A percentile compares a stretch with the other conserved stretches of the same genome.
Conservation (phyloP, 2,113 vertebrate genomes). For the Dasypus novemcinctus region DNA sequence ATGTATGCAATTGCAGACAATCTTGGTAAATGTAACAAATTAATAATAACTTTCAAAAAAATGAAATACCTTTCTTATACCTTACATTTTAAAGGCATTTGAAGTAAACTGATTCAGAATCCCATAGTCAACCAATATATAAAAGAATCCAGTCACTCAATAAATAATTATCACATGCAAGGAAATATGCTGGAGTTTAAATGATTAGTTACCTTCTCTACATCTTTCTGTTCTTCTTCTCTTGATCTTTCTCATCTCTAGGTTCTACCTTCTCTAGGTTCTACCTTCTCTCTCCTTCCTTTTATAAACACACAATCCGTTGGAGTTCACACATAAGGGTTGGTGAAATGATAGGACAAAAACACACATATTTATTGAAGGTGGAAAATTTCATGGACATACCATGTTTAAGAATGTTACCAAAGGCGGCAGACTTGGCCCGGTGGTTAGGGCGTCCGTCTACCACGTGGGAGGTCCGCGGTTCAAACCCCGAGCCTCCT, state of each 20-base stretch:
- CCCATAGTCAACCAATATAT: background rate
- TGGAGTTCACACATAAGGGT: background rate
- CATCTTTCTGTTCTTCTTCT: background rate
- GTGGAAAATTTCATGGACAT: background rate
- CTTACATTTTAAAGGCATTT: background rate
- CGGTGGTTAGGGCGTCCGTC: no score
- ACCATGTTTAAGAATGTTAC: background rate
- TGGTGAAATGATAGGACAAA: background rate
- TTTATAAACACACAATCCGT: background rate
- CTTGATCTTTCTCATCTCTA: background rate
- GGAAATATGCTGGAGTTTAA: background rate
- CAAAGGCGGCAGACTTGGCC: no score
- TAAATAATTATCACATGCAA: background rate
- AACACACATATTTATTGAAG: background rate
- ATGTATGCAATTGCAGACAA: background rate
- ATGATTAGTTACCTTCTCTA: background rate
- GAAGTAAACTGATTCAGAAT: slow-evolving; percentile 14
- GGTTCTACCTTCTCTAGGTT: background rate
- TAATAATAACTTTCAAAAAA: background rate
- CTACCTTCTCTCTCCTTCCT: background rate
- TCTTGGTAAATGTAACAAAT: background rate
- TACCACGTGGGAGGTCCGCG: no score
- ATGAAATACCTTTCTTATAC: background rate
- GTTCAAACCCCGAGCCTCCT: no score
- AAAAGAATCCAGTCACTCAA: background rate